These are phyloP conservation scores for Acleris emargana DNA, from an alignment of 2,888 invertebrate genomes.

Conservation along the genomic window DNA sequence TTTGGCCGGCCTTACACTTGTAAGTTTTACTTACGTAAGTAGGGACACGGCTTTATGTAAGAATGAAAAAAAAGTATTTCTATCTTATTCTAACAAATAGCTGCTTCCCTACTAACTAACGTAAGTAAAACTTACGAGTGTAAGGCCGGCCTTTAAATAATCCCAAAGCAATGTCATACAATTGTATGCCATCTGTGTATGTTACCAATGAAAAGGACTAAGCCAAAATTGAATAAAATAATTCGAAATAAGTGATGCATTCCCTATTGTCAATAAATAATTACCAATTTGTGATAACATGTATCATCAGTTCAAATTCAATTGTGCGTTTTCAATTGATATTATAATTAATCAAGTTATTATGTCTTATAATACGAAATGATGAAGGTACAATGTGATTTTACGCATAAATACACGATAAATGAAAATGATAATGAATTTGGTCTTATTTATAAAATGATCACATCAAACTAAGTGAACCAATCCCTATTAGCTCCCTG, in stretches of 20 bases:
- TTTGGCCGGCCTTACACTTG: too few species aligned
- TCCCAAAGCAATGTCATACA: background rate
- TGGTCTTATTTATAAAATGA: background rate
- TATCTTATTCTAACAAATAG: too few species aligned
- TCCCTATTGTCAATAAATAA: slow-evolving; percentile 13
- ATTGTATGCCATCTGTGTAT: too few species aligned
- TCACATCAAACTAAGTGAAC: too few species aligned
- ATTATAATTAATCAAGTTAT: background rate
- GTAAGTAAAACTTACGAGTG: too few species aligned
- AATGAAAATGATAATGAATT: background rate
- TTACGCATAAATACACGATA: slow-evolving; percentile 8
- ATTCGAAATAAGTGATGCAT: slow-evolving; percentile 26
- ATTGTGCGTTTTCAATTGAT: slow-evolving; percentile 31
- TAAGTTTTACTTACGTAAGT: too few species aligned
- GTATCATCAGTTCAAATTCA: slow-evolving; percentile 29
- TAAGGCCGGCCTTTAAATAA: too few species aligned
- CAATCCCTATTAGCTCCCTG: too few species aligned
- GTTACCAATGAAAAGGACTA: background rate
- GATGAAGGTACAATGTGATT: slow-evolving; percentile 23
- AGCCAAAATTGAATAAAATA: background rate
- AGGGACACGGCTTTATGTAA: too few species aligned
- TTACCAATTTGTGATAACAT: slow-evolving; percentile 31
- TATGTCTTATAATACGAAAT: background rate
- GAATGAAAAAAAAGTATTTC: too few species aligned
- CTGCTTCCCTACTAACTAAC: too few species aligned